A percentile compares a stretch with the other conserved stretches of the same genome.
These are phyloP conservation scores for Lucilia sericata DNA, from an alignment of 1,140 invertebrate genomes.

Conservation along the genomic window DNA sequence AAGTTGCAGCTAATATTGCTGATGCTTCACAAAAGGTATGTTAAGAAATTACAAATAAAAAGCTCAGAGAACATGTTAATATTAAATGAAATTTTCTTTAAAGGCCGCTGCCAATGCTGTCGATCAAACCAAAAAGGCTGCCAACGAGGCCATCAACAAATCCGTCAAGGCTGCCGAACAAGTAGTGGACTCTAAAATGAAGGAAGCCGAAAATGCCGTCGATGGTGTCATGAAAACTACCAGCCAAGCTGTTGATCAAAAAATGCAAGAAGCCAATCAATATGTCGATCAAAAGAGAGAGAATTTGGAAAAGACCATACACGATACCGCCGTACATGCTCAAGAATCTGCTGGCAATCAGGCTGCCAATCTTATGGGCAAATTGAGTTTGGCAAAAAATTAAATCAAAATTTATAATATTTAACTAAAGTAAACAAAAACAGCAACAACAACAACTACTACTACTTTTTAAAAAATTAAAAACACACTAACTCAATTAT, in stretches of 20 bases:
- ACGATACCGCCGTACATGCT: slow-evolving; percentile 59
- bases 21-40: slow-evolving; percentile 56
- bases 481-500: slow-evolving; percentile 30
- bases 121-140: slow-evolving; percentile 66
- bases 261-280: slow-evolving; percentile 67
- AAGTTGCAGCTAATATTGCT: slow-evolving; percentile 63
- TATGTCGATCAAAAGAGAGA: slow-evolving; percentile 67
- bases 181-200: slow-evolving; percentile 64
- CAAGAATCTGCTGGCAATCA: slow-evolving; percentile 61
- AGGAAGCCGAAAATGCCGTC: slow-evolving; percentile 63
- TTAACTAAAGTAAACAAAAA: background rate
- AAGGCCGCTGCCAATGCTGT: slow-evolving; percentile 63
- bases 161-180: slow-evolving; percentile 66
- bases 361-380: slow-evolving; percentile 63
- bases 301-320: slow-evolving; percentile 62
- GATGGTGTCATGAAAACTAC: slow-evolving; percentile 64
- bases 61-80: background rate
- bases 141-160: slow-evolving; percentile 67
- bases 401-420: slow-evolving; percentile 48
- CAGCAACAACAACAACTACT: background rate
- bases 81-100: background rate
- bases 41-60: background rate
- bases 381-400: slow-evolving; percentile 60
- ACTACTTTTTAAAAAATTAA: background rate
- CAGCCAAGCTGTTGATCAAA: slow-evolving; percentile 65